Evolutionary conservation across 2,113 vertebrate species (phyloP), one percentile per base, ranked within the genome.

Genomic region (Sapayoa aenigma): DNA sequence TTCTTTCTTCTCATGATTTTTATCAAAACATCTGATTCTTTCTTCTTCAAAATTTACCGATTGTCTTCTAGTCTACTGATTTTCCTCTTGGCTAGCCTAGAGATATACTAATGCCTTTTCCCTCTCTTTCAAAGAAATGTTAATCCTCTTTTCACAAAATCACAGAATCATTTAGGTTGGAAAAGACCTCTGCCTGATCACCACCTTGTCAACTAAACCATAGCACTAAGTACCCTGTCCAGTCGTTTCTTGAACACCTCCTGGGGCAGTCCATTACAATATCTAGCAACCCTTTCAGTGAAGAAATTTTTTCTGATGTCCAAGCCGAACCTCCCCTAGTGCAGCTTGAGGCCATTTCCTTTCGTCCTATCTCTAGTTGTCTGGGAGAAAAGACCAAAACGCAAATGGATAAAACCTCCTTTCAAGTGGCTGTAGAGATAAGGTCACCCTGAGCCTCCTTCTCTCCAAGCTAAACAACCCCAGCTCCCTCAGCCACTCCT

Each of bases 341-440:
- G 25, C 14, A 80, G 25, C 14, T 35, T 49, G 21, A 49, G 50
- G 67, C 31, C 31, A 22, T 72, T 56, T 63, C 21, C 16, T 79
- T 30, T 49, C 56, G 24, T 79, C 30, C 65, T 31, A 6, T 35
- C 0, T 0, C 17, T n/a, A n/a, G 14, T 2, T 55, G 14, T 24
- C 24, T 55, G 19, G 47, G 16, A 55, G 24, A 55, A 78, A 15
- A 41, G n/a, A 39, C 16, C 4, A 1, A 30, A 2, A 1, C 12
- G 5, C n/a, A 24, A 18, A 14, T 60, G 58, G 15, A 35, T 60
- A 25, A 33, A 30, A 7, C 12, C 41, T 72, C 30, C 20, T 87
- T 63, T 41, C 11, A 72, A 66, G 16, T 6, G 30, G 11, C 9
- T 72, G 25, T 65, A 56, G 49, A 71, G 28, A n/a, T 25, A 18